Evolutionary conservation across 2,888 invertebrate species (phyloP).

Genomic region (Callinectes sapidus): DNA sequence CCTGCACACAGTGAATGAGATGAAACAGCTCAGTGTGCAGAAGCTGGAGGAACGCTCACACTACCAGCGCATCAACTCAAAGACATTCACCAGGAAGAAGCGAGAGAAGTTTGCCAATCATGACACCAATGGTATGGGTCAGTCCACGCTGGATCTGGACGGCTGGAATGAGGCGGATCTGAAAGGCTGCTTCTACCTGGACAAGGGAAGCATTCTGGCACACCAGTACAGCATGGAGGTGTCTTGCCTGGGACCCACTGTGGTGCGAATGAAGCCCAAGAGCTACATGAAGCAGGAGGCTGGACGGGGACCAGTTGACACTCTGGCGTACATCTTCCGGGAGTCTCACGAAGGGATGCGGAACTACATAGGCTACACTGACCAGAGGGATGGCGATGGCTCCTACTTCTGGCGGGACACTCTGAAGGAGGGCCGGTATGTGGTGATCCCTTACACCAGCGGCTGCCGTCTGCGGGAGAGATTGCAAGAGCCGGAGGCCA

Average conservation of each 20-base stretch:
- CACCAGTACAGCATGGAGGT: constrained; percentile 70
- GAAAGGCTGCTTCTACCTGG: constrained; percentile 71
- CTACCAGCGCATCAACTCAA: constrained; percentile 64
- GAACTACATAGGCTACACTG: constrained; percentile 69
- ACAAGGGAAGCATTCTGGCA: constrained; percentile 63
- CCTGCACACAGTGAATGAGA: constrained; percentile 65
- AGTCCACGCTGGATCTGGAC: constrained; percentile 41
- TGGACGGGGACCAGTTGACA: constrained; percentile 62
- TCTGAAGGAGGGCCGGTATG: constrained; percentile 69
- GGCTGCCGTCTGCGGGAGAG: constrained; percentile 67
- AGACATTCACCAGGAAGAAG: constrained; percentile 70
- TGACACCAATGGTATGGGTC: neutral
- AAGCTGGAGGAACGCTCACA: constrained; percentile 69
- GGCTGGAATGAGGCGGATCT: constrained; percentile 64
- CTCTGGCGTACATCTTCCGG: constrained; percentile 68
- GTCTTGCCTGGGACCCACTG: constrained; percentile 63
- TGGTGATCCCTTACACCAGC: constrained; percentile 71
- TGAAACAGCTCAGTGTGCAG: constrained; percentile 68
- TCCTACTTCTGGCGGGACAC: constrained; percentile 68
- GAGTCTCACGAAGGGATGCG: constrained; percentile 69
- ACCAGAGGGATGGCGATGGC: constrained; percentile 67
- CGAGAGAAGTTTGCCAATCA: constrained; percentile 49
- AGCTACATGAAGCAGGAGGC: constrained; percentile 47
- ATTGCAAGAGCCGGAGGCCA: constrained; percentile 51
- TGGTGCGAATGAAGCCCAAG: constrained; percentile 63